Evolutionary conservation across 2,888 invertebrate genomes (phyloP).

Genomic region (Agrochola circellaris): DNA sequence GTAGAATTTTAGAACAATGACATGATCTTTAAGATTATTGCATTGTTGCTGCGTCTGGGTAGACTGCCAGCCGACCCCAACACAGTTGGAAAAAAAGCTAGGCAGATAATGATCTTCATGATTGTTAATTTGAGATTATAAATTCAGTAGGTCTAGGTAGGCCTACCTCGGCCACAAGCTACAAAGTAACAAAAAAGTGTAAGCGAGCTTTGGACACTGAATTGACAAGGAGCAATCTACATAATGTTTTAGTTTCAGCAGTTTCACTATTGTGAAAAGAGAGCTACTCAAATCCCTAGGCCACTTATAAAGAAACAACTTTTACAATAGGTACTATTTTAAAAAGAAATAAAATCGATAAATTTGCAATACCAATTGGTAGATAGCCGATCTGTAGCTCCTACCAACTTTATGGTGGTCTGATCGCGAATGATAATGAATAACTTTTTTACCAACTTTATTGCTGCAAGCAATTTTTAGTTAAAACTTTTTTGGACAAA

Average conservation of each 20-base stretch:
- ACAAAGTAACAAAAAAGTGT: neutral
- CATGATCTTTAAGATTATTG: neutral
- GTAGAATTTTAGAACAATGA: neutral
- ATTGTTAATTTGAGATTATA: neutral
- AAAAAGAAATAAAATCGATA: constrained; percentile 23
- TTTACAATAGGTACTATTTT: constrained; percentile 2
- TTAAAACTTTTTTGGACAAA: constrained; percentile 48
- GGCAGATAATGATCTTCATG: neutral
- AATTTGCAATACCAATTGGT: constrained; percentile 10
- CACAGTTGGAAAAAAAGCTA: neutral
- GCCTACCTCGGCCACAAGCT: neutral
- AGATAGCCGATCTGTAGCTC: constrained; percentile 4
- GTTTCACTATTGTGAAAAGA: neutral
- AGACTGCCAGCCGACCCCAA: neutral
- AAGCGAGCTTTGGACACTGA: neutral
- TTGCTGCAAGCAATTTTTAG: constrained; percentile 36
- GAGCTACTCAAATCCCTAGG: neutral
- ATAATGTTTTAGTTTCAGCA: neutral
- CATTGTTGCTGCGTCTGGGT: neutral
- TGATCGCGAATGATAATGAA: constrained; percentile 31
- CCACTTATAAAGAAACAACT: constrained; percentile 3
- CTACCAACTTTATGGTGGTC: constrained; percentile 27
- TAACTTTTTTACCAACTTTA: constrained; percentile 35
- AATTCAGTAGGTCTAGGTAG: neutral
- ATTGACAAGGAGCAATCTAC: neutral